phyloP scores from a whole-genome alignment of 2,888 invertebrate genomes.

The Stomorhina lunata region DNA sequence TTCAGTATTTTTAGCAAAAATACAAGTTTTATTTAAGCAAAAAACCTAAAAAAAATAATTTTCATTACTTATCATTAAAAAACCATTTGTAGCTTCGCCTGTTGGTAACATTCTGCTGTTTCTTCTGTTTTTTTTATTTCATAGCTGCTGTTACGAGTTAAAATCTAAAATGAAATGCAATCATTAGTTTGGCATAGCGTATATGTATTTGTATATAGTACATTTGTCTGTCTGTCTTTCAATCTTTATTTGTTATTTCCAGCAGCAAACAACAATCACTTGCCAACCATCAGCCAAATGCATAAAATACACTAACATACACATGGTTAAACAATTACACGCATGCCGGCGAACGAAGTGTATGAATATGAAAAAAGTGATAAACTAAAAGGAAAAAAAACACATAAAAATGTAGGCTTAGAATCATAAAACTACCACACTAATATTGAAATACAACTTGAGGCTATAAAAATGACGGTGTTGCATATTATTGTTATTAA shows the following conservation, averaged over 20 bases:
- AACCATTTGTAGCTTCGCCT: slow-evolving; percentile 61
- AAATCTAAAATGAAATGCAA: slow-evolving; percentile 61
- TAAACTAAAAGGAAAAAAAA: too few species aligned
- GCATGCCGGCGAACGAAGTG: neutral
- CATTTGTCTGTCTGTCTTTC: neutral
- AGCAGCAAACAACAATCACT: slow-evolving; percentile 62
- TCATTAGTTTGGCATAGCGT: slow-evolving; percentile 44
- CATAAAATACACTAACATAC: neutral
- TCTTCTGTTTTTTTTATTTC: neutral
- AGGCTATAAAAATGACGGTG: slow-evolving; percentile 64
- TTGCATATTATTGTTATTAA: slow-evolving; percentile 69
- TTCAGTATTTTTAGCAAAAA: neutral
- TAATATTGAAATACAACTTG: slow-evolving; percentile 62
- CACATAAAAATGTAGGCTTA: slow-evolving; percentile 37
- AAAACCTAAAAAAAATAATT: slow-evolving; percentile 18
- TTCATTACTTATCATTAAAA: slow-evolving; percentile 64
- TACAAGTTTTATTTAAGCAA: slow-evolving; percentile 13
- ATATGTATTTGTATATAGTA: neutral
- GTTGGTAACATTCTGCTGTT: neutral
- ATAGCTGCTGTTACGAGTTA: slow-evolving; percentile 2
- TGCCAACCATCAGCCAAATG: slow-evolving; percentile 55
- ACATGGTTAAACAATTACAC: slow-evolving; percentile 28
- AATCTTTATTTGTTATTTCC: slow-evolving; percentile 7
- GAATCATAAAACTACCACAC: slow-evolving; percentile 52
- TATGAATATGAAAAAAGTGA: neutral